phyloP scores from a whole-genome alignment of 2,797 vertebrate species.

The Spinus pinus region DNA sequence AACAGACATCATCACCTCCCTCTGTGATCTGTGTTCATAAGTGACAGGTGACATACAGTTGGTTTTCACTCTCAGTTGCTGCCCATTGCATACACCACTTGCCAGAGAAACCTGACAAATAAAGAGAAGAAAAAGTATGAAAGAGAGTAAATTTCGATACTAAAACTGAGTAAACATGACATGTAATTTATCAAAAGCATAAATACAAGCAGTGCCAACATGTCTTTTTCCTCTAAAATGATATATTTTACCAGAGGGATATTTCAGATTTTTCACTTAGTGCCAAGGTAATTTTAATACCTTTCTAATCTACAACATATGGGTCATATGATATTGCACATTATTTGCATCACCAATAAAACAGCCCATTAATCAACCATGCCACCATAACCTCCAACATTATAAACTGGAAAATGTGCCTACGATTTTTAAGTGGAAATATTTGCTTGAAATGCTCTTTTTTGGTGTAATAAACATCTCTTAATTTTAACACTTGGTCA shows the following conservation, averaged over 20 bases:
- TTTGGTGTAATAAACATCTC: slow-evolving; percentile 33
- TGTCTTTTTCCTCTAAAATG: slow-evolving; percentile 39
- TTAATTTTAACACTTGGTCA: slow-evolving; percentile 39
- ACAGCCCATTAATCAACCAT: slow-evolving; percentile 75
- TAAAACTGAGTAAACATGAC: slow-evolving; percentile 57
- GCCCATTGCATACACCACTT: not conserved
- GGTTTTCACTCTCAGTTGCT: slow-evolving; percentile 4
- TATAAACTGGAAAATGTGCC: slow-evolving; percentile 39
- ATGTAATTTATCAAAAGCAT: slow-evolving; percentile 59
- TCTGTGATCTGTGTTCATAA: not conserved
- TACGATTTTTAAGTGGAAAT: slow-evolving; percentile 29
- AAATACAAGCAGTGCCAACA: slow-evolving; percentile 51
- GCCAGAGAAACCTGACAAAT: slow-evolving; percentile 5
- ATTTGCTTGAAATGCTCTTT: slow-evolving; percentile 44
- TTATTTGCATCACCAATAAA: slow-evolving; percentile 76
- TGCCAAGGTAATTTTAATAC: slow-evolving; percentile 72
- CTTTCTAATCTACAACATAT: slow-evolving; percentile 70
- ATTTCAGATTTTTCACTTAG: slow-evolving; percentile 69
- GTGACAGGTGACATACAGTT: not conserved
- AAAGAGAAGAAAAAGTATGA: not conserved
- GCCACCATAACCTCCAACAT: slow-evolving; percentile 32
- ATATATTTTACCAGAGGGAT: slow-evolving; percentile 63
- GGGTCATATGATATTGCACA: slow-evolving; percentile 64
- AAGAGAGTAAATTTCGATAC: not conserved
- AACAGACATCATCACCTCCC: not conserved